Conservation (phyloP, 2,113 vertebrate genomes). For the Alligator mississippiensis region DNA sequence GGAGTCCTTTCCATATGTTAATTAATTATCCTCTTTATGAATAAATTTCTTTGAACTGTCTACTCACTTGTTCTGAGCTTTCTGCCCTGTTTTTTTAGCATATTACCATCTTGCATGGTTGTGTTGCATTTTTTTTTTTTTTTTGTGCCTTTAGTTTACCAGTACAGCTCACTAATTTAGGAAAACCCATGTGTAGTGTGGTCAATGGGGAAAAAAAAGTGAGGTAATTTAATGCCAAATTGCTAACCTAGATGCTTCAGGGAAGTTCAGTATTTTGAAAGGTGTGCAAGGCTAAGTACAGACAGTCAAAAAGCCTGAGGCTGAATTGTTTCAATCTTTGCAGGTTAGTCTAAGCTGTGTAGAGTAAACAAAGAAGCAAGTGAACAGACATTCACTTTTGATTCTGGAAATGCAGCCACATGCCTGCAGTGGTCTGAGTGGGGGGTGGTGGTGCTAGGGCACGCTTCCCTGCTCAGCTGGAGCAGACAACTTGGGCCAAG, state of each 20-base stretch:
- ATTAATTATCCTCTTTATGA: slow-evolving; percentile 26
- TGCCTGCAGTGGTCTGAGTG: no score
- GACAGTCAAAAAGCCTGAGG: neutral
- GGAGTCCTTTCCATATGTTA: neutral
- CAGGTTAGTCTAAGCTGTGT: no score
- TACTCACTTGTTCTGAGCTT: neutral
- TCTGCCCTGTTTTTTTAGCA: neutral
- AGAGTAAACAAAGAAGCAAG: no score
- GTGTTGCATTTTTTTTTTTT: neutral
- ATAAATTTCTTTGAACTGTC: slow-evolving; percentile 22
- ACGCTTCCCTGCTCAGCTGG: no score
- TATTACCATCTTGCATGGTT: neutral
- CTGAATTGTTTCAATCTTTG: no score
- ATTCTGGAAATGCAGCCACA: no score
- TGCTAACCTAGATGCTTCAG: neutral
- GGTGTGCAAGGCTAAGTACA: neutral
- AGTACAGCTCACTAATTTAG: neutral
- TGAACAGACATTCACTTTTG: no score
- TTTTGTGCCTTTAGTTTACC: neutral
- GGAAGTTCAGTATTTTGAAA: neutral
- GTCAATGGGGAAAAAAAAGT: neutral
- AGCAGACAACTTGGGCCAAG: no score
- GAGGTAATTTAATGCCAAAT: neutral
- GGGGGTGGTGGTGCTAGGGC: no score
- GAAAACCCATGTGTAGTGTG: neutral